Percentiles rank a stretch among this genome's conserved stretches.
Conservation (phyloP, 1,140 invertebrate genomes). For the Formica exsecta region DNA sequence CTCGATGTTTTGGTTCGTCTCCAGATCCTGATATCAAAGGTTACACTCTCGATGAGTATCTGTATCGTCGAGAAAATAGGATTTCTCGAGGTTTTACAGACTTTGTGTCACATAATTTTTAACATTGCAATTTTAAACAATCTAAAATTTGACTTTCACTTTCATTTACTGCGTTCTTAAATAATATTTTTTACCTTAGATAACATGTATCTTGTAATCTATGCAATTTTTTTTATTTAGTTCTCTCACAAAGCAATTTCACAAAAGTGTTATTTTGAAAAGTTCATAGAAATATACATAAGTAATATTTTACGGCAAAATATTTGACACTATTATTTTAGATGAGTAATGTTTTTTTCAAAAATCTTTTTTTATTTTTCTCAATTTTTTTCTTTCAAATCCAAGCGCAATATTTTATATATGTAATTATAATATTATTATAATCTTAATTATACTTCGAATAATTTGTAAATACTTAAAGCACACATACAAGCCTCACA, state of each 20-base stretch:
- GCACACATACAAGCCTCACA: neutral
- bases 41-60: constrained; percentile 45
- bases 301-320: neutral
- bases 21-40: constrained; percentile 64
- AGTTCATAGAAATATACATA: neutral
- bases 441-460: constrained; percentile 11
- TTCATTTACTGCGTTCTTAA: neutral
- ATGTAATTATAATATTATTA: constrained; percentile 3
- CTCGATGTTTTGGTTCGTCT: constrained; percentile 67
- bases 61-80: constrained; percentile 57
- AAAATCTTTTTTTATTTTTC: neutral
- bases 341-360: neutral
- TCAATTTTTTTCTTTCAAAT: neutral
- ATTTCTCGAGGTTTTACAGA: constrained; percentile 23
- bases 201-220: neutral
- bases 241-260: neutral
- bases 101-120: constrained; percentile 67
- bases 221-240: neutral
- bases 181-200: constrained; percentile 10
- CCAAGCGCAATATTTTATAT: neutral
- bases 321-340: neutral
- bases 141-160: too few relatives aligned
- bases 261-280: neutral
- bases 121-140: constrained; percentile 17
- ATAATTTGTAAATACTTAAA: constrained; percentile 12